Evolutionary conservation across 2,797 vertebrate species (phyloP).

Genomic region (Dendrocincla fuliginosa): DNA sequence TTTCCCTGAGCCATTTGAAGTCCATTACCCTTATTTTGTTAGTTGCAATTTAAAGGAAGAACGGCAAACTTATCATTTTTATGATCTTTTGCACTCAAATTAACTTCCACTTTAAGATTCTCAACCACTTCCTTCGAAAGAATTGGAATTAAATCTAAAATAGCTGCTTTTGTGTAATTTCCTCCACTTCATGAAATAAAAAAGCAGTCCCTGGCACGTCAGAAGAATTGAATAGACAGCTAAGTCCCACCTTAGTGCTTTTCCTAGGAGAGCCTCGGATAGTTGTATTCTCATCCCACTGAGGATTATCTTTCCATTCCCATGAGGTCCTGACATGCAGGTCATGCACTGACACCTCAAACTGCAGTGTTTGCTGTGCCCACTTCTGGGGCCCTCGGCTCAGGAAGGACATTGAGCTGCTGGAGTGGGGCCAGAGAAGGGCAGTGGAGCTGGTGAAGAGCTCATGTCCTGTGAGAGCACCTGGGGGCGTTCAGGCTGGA

Average conservation of each 20-base stretch:
- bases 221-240: neutral
- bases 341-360: neutral
- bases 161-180: constrained; percentile 35
- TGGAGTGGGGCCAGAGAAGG: neutral
- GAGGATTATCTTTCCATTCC: neutral
- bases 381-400: neutral
- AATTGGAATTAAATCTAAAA: constrained; percentile 34
- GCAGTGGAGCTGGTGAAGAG: neutral
- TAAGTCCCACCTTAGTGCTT: neutral
- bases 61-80: constrained; percentile 38
- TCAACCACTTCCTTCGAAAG: constrained; percentile 16
- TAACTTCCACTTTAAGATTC: constrained; percentile 49
- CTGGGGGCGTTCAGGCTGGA: neutral
- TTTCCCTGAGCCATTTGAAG: constrained; percentile 45
- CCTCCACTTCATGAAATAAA: constrained; percentile 4
- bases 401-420: neutral
- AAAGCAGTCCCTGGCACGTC: neutral
- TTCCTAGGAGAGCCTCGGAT: neutral
- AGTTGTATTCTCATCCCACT: neutral
- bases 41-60: constrained; percentile 37
- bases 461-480: neutral
- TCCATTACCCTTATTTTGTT: constrained; percentile 65
- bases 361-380: neutral
- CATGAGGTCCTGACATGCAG: neutral
- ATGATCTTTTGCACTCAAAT: constrained; percentile 57